phyloP scores from a whole-genome alignment of 2,888 invertebrate species.

The Drosophila vallismaia region DNA sequence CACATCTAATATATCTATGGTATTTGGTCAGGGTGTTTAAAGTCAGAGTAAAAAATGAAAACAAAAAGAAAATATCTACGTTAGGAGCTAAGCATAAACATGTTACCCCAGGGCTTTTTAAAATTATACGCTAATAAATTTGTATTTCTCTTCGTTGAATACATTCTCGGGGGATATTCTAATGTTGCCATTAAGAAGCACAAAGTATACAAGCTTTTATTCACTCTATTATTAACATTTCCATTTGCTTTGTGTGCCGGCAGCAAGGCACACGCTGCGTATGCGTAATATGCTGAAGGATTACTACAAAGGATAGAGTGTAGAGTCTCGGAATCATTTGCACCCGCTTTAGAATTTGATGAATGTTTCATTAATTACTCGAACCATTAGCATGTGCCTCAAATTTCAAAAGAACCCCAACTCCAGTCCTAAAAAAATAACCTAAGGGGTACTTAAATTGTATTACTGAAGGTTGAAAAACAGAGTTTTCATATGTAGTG shows the following conservation, averaged over 20 bases:
- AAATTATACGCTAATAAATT: constrained; percentile 57
- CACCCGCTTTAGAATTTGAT: constrained; percentile 40
- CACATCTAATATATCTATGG: constrained; percentile 26
- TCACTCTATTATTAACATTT: constrained; percentile 9
- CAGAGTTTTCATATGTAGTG: neutral
- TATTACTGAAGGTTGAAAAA: neutral
- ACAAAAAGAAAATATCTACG: constrained; percentile 18
- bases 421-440: neutral
- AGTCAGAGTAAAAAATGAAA: constrained; percentile 19
- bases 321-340: neutral
- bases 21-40: constrained; percentile 41
- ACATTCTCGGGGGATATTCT: constrained; percentile 5
- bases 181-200: neutral
- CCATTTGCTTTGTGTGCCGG: constrained; percentile 2
- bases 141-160: constrained; percentile 13
- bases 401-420: neutral
- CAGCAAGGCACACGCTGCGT: constrained; percentile 27
- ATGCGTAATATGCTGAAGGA: constrained; percentile 44
- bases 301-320: constrained; percentile 38
- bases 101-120: constrained; percentile 59
- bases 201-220: neutral
- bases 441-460: constrained; percentile 1
- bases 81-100: constrained; percentile 52
- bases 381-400: constrained; percentile 15
- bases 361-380: constrained; percentile 59